These are phyloP conservation scores for Portevinia maculata DNA, from an alignment of 2,888 invertebrate genomes.

Conservation along the genomic window DNA sequence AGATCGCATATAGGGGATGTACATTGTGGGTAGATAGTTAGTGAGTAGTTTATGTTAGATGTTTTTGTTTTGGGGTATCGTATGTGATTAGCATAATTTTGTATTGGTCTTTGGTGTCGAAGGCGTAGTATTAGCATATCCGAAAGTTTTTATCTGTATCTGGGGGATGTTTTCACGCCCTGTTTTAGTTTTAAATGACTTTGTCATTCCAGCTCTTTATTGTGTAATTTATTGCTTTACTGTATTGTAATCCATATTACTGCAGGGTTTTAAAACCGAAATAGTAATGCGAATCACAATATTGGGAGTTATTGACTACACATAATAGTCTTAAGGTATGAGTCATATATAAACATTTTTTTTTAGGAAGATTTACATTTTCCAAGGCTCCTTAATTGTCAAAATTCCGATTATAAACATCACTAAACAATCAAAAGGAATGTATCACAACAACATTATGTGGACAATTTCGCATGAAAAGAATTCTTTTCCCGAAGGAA, in stretches of 20 bases:
- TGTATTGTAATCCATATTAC: slow-evolving; percentile 1
- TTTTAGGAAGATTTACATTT: no score
- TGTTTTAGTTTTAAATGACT: slow-evolving; percentile 36
- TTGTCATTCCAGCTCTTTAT: slow-evolving; percentile 44
- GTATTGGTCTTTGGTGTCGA: background rate
- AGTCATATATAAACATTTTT: no score
- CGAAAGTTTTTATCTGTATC: slow-evolving; percentile 1
- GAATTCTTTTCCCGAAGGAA: slow-evolving; percentile 32
- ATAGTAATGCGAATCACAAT: no score
- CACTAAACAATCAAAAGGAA: slow-evolving; percentile 5
- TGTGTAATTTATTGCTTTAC: slow-evolving; percentile 49
- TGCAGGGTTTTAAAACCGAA: slow-evolving; percentile 1
- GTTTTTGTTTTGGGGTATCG: slow-evolving; percentile 39
- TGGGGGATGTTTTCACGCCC: slow-evolving; percentile 47
- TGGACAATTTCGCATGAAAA: slow-evolving; percentile 55
- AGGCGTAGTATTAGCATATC: slow-evolving; percentile 12
- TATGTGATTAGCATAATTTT: slow-evolving; percentile 45
- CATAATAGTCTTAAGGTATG: no score
- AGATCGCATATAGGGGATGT: slow-evolving; percentile 1
- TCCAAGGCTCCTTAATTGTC: no score
- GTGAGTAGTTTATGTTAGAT: slow-evolving; percentile 38
- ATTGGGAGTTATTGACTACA: no score
- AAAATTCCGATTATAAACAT: background rate
- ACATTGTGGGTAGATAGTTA: slow-evolving; percentile 14
- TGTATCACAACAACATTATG: slow-evolving; percentile 30